Conservation (phyloP, 2,888 invertebrate species). For the Patella pellucida region DNA sequence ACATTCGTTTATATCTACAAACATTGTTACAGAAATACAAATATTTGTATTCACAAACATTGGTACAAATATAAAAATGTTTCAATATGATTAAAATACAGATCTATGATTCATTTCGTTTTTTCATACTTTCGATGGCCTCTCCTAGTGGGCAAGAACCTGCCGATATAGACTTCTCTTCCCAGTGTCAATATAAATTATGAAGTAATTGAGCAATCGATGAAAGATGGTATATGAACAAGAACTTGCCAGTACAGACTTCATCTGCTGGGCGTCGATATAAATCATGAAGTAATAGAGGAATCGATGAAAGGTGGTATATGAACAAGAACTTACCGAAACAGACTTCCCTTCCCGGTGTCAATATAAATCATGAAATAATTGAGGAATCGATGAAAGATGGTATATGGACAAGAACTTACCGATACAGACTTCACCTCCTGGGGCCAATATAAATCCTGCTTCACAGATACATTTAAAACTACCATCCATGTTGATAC, state of each 20-base stretch:
- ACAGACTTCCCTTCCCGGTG: constrained; percentile 74
- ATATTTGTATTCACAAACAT: constrained; percentile 75
- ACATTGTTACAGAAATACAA: constrained; percentile 23
- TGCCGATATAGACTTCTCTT: constrained; percentile 80
- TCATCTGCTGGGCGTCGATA: constrained; percentile 81
- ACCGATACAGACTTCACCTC: constrained; percentile 85
- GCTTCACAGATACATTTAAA: constrained; percentile 87
- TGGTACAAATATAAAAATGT: constrained; percentile 13
- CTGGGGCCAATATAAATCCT: constrained; percentile 81
- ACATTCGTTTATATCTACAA: constrained; percentile 85
- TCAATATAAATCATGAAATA: background rate
- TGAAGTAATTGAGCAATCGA: too few relatives aligned
- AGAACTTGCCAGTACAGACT: constrained; percentile 79
- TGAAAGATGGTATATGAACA: too few relatives aligned
- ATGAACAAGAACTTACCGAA: constrained; percentile 74
- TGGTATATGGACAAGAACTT: constrained; percentile 32
- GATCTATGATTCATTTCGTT: too few relatives aligned
- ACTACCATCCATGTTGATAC: constrained; percentile 86
- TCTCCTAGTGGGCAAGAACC: constrained; percentile 22
- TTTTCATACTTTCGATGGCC: too few relatives aligned
- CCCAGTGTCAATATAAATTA: background rate
- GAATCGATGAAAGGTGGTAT: too few relatives aligned
- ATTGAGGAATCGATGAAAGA: too few relatives aligned
- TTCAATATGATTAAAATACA: too few relatives aligned
- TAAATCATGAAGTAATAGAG: constrained; percentile 76